Percentiles rank a stretch among this genome's conserved stretches.
Conservation (phyloP, 2,888 invertebrate genomes). For the Alentia gelatinosa region DNA sequence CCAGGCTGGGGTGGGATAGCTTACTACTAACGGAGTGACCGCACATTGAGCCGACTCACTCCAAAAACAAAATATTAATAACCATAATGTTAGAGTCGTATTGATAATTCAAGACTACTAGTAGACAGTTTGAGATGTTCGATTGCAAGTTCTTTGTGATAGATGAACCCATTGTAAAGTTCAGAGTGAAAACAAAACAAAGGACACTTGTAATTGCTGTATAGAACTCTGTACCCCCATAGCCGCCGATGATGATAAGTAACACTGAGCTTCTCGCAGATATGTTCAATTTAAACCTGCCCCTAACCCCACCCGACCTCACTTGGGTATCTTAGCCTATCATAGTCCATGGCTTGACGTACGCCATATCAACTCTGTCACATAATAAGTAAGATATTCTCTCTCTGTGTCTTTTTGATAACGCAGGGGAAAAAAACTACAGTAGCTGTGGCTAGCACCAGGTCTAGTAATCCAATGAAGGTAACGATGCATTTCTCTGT, state of each 20-base stretch:
- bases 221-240: background rate
- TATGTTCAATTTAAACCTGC: background rate
- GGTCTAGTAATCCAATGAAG: constrained; percentile 7
- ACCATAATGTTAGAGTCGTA: background rate
- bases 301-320: background rate
- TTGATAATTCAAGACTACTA: background rate
- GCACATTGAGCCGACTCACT: constrained; percentile 24
- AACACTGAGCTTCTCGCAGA: background rate
- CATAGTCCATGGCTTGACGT: background rate
- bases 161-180: constrained; percentile 26
- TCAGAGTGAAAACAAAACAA: constrained; percentile 10
- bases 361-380: constrained; percentile 20
- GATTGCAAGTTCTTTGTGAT: constrained; percentile 37
- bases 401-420: constrained; percentile 7
- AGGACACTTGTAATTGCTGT: background rate
- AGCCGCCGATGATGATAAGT: background rate
- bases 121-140: constrained; percentile 36
- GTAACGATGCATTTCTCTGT: constrained; percentile 28
- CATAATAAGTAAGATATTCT: constrained; percentile 19
- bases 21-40: constrained; percentile 17
- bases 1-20: background rate
- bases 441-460: constrained; percentile 1
- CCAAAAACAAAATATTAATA: background rate
- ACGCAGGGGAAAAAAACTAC: background rate
- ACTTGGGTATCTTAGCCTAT: background rate